Evolutionary conservation across 1,140 invertebrate genomes (phyloP).

Genomic region (Macrotrachela quadricornifera): DNA sequence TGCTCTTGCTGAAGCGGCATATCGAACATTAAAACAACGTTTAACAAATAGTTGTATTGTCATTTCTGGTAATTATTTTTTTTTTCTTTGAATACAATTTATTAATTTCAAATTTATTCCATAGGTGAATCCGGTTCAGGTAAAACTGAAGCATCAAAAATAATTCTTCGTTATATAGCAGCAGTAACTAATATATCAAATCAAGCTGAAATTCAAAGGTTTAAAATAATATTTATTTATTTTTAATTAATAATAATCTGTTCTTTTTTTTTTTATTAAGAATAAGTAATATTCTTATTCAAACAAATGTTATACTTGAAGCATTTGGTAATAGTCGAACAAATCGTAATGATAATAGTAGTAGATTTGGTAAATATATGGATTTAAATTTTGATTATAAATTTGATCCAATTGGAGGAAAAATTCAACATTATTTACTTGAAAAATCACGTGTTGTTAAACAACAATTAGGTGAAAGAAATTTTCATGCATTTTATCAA

Average conservation of each 20-base stretch:
- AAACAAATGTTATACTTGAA: slow-evolving; percentile 82
- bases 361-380: slow-evolving; percentile 95
- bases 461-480: slow-evolving; percentile 75
- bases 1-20: slow-evolving; percentile 81
- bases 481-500: slow-evolving; percentile 95
- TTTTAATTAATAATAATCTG: too few species aligned
- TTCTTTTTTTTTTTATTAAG: slow-evolving; percentile 33
- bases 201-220: slow-evolving; percentile 82
- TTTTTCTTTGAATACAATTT: slow-evolving; percentile 56
- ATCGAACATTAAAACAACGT: slow-evolving; percentile 58
- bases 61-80: slow-evolving; percentile 63
- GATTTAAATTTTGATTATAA: slow-evolving; percentile 97
- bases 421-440: slow-evolving; percentile 82
- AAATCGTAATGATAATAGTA: slow-evolving; percentile 87
- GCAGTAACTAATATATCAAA: slow-evolving; percentile 72
- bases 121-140: slow-evolving; percentile 82
- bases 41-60: slow-evolving; percentile 80
- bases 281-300: slow-evolving; percentile 84
- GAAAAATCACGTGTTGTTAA: slow-evolving; percentile 84
- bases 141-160: slow-evolving; percentile 93
- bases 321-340: slow-evolving; percentile 95
- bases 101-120: slow-evolving; percentile 60
- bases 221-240: too few species aligned
- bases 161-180: slow-evolving; percentile 96
- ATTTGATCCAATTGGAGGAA: slow-evolving; percentile 81